These are phyloP conservation scores for Drosophila biarmipes DNA, from an alignment of 1,140 invertebrate species.

Conservation along the genomic window DNA sequence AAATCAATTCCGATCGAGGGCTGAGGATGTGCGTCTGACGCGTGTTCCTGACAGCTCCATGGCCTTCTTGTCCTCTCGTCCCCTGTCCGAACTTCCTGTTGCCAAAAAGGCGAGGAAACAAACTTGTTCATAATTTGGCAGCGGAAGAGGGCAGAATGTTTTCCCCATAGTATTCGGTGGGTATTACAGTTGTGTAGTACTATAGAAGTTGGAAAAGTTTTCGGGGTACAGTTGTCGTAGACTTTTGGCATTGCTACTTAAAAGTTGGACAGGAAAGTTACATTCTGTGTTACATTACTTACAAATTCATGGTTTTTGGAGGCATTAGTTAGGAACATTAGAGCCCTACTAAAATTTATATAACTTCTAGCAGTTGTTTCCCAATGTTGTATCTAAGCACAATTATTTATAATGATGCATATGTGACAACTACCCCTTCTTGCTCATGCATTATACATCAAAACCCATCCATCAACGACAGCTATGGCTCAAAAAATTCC, in stretches of 20 bases:
- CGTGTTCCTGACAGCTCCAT: constrained; percentile 72
- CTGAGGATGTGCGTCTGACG: constrained; percentile 52
- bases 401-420: not conserved
- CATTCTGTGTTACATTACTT: too few relatives aligned
- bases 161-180: constrained; percentile 20
- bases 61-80: constrained; percentile 23
- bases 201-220: constrained; percentile 16
- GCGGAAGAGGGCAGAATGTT: constrained; percentile 2
- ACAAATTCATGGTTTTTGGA: too few relatives aligned
- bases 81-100: constrained; percentile 28
- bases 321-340: too few relatives aligned
- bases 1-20: constrained; percentile 40
- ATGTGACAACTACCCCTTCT: not conserved
- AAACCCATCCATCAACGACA: constrained; percentile 34
- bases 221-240: constrained; percentile 12
- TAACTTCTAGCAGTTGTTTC: not conserved
- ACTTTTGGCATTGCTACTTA: not conserved
- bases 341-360: not conserved
- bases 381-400: not conserved
- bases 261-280: not conserved
- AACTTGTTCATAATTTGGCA: constrained; percentile 49
- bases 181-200: constrained; percentile 20
- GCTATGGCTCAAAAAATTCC: constrained; percentile 23
- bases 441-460: constrained; percentile 2
- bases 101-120: constrained; percentile 20